Base-by-base conservation (phyloP, 2,888 invertebrate genomes). In the Amitus sp. region DNA sequence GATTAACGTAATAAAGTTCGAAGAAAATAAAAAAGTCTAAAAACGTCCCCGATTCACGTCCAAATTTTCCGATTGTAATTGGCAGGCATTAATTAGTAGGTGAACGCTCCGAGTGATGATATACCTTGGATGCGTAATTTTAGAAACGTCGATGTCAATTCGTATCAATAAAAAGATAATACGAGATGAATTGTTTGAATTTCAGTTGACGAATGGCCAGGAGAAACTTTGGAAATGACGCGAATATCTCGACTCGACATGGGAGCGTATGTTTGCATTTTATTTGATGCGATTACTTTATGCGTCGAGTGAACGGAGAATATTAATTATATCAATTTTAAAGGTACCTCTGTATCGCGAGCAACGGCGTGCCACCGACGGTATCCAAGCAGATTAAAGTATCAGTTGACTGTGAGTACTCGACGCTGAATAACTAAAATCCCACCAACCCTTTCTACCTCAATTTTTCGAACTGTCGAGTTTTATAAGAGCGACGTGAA, bases 311-410 rank as follows among this genome's bases (percentile, higher is more conserved):
- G n/a, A n/a, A n/a, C n/a, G n/a, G n/a, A n/a, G n/a, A n/a, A n/a
- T n/a, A n/a, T n/a, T n/a, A n/a, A n/a, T n/a, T n/a, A n/a, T n/a
- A n/a, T n/a, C n/a, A n/a, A n/a, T n/a, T n/a, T 96, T n/a, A n/a
- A n/a, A n/a, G n/a, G n/a, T n/a, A n/a, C n/a, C n/a, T n/a, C n/a
- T n/a, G n/a, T n/a, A n/a, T 49, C 80, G 82, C 72, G 6, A 90
- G 90, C 75, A 95, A 95, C 77, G 92, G 93, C 10, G 92, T 95
- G 12, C 95, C 95, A 0, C 95, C 95, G 4, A 90, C 93, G 28
- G 94, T 95, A 61, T 94, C 94, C 79, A 95, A 95, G 83, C 87
- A 93, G 77, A 95, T 95, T 75, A 94, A 93, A 89, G 93, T 95
- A 76, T 94, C 93, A 86, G 95, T 95, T 34, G 94, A 95, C 83